Evolutionary conservation across 2,797 vertebrate species (phyloP).

Genomic region (Oophaga sylvatica): DNA sequence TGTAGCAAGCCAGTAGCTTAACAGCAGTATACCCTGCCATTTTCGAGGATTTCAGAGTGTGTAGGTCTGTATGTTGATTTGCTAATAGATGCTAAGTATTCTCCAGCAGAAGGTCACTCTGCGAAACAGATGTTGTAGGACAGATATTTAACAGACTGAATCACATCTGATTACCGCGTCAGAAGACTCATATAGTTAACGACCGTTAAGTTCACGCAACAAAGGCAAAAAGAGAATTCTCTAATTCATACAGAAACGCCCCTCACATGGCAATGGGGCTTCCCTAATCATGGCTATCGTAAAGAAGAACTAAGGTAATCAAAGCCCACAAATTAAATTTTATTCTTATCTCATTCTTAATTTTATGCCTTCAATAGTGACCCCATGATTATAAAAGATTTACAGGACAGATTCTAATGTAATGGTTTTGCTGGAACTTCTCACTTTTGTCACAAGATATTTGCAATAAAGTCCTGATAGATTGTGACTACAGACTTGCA

Average conservation of each 20-base stretch:
- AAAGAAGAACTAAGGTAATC: background rate
- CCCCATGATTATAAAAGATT: too few species aligned
- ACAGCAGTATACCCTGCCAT: slow-evolving; percentile 73
- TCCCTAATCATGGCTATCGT: background rate
- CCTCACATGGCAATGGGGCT: slow-evolving; percentile 38
- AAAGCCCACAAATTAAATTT: background rate
- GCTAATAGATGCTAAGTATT: slow-evolving; percentile 86
- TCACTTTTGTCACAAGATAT: background rate
- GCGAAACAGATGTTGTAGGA: slow-evolving; percentile 97
- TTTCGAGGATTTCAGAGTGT: slow-evolving; percentile 76
- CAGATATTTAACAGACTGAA: slow-evolving; percentile 94
- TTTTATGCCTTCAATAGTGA: background rate
- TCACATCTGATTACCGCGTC: slow-evolving; percentile 96
- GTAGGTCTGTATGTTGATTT: slow-evolving; percentile 75
- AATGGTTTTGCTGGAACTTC: background rate
- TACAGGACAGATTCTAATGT: background rate
- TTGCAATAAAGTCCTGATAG: background rate
- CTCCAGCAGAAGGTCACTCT: slow-evolving; percentile 96
- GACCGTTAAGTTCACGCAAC: slow-evolving; percentile 95
- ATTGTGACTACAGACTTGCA: too few species aligned
- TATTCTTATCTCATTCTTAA: background rate
- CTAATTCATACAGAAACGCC: slow-evolving; percentile 83
- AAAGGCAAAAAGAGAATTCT: slow-evolving; percentile 87
- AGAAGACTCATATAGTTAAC: slow-evolving; percentile 96
- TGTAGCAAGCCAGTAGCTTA: slow-evolving; percentile 75